Evolutionary conservation across 2,113 vertebrate species (phyloP).

Genomic region (Herpetotheres cachinnans): DNA sequence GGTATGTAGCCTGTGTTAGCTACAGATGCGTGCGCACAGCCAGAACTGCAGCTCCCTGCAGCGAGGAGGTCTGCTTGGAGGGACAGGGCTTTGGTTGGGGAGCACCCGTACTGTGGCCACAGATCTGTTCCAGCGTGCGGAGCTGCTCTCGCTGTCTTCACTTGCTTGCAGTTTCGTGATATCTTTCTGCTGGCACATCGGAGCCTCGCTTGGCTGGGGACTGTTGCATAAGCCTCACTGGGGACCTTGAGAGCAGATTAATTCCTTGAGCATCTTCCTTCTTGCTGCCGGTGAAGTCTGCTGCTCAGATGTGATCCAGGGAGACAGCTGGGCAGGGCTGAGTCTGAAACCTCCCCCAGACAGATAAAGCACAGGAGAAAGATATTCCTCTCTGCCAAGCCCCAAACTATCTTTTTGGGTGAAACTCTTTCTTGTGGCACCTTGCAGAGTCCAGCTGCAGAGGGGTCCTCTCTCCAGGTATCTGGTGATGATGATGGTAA

Average conservation of each 20-base stretch:
- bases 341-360: background rate
- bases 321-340: background rate
- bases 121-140: background rate
- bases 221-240: background rate
- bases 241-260: background rate
- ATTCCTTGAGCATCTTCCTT: constrained; percentile 18
- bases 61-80: background rate
- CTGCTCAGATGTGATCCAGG: background rate
- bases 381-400: background rate
- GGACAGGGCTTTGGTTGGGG: background rate
- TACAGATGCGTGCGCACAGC: rapidly evolving
- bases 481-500: background rate
- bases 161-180: background rate
- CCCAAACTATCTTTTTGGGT: background rate
- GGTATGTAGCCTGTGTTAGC: background rate
- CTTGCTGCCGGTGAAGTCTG: background rate
- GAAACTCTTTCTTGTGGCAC: background rate
- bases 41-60: background rate
- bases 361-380: background rate
- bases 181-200: background rate
- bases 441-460: background rate
- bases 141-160: background rate
- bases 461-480: background rate
- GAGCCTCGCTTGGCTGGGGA: background rate
- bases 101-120: rapidly evolving